Base-by-base conservation (phyloP, 1,140 invertebrate species). In the Ectropis grisescens region DNA sequence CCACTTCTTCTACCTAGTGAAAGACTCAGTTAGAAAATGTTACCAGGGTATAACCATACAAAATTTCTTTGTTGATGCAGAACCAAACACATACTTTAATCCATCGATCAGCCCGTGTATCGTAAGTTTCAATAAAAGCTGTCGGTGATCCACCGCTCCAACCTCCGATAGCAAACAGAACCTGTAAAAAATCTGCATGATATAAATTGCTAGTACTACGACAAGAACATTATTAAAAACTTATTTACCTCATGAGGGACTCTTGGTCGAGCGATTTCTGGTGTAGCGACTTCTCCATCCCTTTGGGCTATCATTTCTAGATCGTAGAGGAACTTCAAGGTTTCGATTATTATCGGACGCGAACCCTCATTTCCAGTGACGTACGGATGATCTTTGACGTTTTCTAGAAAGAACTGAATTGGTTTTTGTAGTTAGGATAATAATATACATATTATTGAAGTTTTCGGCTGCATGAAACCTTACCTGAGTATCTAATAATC, bases 111-210 rank as follows among this genome's bases (percentile, higher is more conserved):
- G 88, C 88, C 53, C 88, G 84, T 1, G 85, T 88, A 37, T 93
- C 92, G 66, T 92, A 93, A 0, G 89, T 91, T 62, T 94, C 92
- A 24, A 93, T 86, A 52, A 89, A 89, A 41, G 86, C 90, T 10
- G 90, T 92, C 0, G 91, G 91, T 2, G 88, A 89, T 8, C 90
- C 91, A 6, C 88, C 89, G 54, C 89, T 92, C 93, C 93, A 94
- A 1, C 93, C 93, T 3, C 91, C 91, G 35, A 93, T 87, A 0
- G 89, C 88, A 53, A 92, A 91, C 1, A 92, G 67, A 13, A 82
- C 76, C 75, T 80, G 28, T 8, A 27, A 40, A 30, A 33, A 30
- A 9, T 19, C 16, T 19, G 16, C 8, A n/a, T n/a, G n/a, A n/a
- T n/a, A n/a, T n/a, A n/a, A n/a, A n/a, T n/a, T n/a, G n/a, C n/a